phyloP scores from a whole-genome alignment of 2,888 invertebrate genomes.

The Andrena trimmerana region DNA sequence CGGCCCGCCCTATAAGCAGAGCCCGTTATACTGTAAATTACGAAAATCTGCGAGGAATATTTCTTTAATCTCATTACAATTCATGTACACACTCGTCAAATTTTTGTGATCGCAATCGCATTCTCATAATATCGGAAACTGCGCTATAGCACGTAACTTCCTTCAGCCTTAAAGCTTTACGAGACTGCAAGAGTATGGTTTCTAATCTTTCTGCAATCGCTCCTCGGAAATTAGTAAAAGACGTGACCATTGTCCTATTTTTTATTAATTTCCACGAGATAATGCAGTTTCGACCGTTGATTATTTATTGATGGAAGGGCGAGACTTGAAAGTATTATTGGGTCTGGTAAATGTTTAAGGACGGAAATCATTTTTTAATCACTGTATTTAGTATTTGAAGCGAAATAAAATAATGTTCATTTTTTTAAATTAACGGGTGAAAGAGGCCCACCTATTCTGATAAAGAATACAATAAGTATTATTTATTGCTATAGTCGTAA shows the following conservation, averaged over 20 bases:
- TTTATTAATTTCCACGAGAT: not conserved
- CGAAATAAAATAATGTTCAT: slow-evolving; percentile 48
- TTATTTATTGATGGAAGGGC: slow-evolving; percentile 3
- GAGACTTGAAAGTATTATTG: slow-evolving; percentile 22
- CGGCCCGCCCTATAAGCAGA: not conserved
- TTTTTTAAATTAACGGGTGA: slow-evolving; percentile 20
- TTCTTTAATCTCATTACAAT: slow-evolving; percentile 16
- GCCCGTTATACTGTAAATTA: slow-evolving; percentile 26
- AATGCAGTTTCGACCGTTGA: not conserved
- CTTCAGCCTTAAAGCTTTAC: slow-evolving; percentile 21
- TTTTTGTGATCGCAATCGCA: slow-evolving; percentile 32
- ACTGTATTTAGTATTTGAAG: slow-evolving; percentile 33
- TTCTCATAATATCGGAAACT: slow-evolving; percentile 30
- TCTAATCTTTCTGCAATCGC: not conserved
- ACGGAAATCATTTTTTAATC: slow-evolving; percentile 19
- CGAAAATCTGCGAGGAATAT: slow-evolving; percentile 1
- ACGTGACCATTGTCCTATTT: not conserved
- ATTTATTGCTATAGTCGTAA: slow-evolving; percentile 41
- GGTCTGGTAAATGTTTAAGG: slow-evolving; percentile 30
- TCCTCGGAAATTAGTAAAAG: not conserved
- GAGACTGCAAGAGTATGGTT: slow-evolving; percentile 28
- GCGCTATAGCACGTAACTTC: slow-evolving; percentile 35
- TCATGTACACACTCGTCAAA: slow-evolving; percentile 31
- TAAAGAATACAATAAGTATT: slow-evolving; percentile 17
- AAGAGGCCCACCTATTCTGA: slow-evolving; percentile 8